Evolutionary conservation across 2,888 invertebrate species (phyloP).

Genomic region (Zeuzera pyrina): DNA sequence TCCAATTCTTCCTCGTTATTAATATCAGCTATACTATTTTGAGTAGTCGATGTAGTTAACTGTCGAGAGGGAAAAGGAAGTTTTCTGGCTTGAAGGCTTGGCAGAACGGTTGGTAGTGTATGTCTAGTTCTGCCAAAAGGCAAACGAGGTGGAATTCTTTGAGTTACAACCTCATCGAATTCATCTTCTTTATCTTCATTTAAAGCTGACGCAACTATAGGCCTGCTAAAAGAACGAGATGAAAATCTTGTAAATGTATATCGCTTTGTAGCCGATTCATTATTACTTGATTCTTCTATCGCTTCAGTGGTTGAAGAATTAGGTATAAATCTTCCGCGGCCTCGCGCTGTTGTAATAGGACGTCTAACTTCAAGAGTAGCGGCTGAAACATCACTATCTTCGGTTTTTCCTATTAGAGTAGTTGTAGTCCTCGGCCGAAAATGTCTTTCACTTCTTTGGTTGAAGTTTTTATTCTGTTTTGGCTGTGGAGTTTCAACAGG

Average conservation of each 20-base stretch:
- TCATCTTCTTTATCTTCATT: constrained; percentile 18
- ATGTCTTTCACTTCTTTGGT: constrained; percentile 12
- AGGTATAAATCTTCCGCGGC: constrained; percentile 42
- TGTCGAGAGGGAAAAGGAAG: constrained; percentile 40
- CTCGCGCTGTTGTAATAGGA: constrained; percentile 43
- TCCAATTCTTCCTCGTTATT: constrained; percentile 43
- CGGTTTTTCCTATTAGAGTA: constrained; percentile 30
- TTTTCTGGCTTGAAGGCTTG: constrained; percentile 35
- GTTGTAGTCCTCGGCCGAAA: constrained; percentile 31
- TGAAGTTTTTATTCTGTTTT: constrained; percentile 29
- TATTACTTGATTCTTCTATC: constrained; percentile 20
- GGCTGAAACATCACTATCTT: constrained; percentile 56
- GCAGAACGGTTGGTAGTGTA: constrained; percentile 20
- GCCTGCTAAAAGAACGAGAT: constrained; percentile 53
- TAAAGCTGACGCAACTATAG: constrained; percentile 19
- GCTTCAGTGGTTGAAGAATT: constrained; percentile 39
- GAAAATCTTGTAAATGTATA: constrained; percentile 54
- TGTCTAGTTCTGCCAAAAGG: constrained; percentile 39
- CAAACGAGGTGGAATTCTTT: constrained; percentile 33
- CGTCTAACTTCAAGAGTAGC: constrained; percentile 50
- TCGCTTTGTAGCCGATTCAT: constrained; percentile 23
- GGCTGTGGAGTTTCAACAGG: constrained; percentile 34
- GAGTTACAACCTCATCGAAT: constrained; percentile 24
- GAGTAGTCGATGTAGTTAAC: constrained; percentile 37
- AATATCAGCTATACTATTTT: constrained; percentile 24